These are phyloP conservation scores for Scolanthus callimorphus DNA, from an alignment of 92 coral and sea anemone genomes.

Conservation along the genomic window DNA sequence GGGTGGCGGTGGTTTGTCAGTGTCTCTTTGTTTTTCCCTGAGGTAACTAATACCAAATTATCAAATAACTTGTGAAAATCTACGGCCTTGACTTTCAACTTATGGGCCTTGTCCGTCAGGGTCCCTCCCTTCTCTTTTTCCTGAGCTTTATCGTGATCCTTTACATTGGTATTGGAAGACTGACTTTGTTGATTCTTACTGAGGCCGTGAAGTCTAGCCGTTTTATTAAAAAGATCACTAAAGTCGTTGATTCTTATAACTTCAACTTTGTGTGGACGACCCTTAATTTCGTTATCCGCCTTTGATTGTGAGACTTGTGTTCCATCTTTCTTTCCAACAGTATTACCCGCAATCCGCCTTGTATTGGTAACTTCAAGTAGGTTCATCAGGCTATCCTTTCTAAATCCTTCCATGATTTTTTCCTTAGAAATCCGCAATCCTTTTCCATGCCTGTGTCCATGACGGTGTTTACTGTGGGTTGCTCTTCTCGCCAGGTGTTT, in stretches of 20 bases:
- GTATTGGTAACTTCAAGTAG: constrained; percentile 6
- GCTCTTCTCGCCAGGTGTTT: too few species aligned
- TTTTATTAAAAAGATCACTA: too few species aligned
- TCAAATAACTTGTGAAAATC: constrained; percentile 10
- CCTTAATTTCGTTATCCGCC: too few species aligned
- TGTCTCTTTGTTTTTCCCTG: constrained; percentile 5
- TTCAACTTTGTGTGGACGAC: too few species aligned
- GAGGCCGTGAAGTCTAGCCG: too few species aligned
- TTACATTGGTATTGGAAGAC: too few species aligned
- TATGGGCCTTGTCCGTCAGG: not conserved
- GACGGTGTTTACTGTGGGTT: too few species aligned
- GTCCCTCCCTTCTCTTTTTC: not conserved
- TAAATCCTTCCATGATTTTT: not conserved
- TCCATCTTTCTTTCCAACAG: too few species aligned
- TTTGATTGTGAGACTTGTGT: too few species aligned
- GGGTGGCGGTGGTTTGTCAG: not conserved
- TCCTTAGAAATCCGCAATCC: not conserved
- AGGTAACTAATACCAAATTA: constrained; percentile 4
- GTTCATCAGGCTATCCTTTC: constrained; percentile 21
- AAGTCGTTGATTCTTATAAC: too few species aligned
- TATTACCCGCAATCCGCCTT: too few species aligned
- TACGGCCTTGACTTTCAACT: constrained; percentile 3
- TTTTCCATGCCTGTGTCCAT: not conserved
- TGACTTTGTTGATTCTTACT: too few species aligned
- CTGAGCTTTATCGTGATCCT: not conserved